Base-by-base conservation (phyloP, 2,113 vertebrate species). In the Zosterops pallidus region DNA sequence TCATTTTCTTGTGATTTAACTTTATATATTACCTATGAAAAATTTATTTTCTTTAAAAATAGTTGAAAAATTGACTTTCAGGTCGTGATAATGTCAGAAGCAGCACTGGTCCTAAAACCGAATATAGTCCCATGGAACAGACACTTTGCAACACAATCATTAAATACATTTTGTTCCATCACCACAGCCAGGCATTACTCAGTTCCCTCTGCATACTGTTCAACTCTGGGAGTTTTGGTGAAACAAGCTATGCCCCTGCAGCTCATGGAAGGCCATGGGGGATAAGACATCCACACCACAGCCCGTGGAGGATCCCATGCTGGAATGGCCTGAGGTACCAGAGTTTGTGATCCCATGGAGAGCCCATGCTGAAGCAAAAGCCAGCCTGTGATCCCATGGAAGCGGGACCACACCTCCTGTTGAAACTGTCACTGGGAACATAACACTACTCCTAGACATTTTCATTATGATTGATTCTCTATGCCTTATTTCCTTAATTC, bases 291-390 rank as follows among this genome's bases (percentile, higher is more conserved):
- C 12, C 25, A 20, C n/a, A 20, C 5, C 37, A 14, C 7, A 60
- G 59, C 41, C 63, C 0, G 0, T 50, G 41, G 47, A 65, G 46
- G 4, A 65, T 26, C 2, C 46, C 9, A 29, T 2, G 6, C 23
- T 46, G 39, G 46, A 53, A 29, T 1, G 53, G 33, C 28, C 1
- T 1, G 46, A 63, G 11, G 28, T 60, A 12, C 3, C 37, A 24
- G 35, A 44, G 15, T 16, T 8, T 60, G 17, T n/a, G 39, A 59
- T 4, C 23, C 28, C 5, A 1, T 7, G 29, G 14, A n/a, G 21
- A 60, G 12, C 5, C 33, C 1, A 1, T 4, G 18, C 12, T 47
- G n/a, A 12, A 64, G 23, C 9, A 88, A 26, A 10, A 6, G 25
- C 12, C 41, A 35, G 15, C 37, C 18, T 60, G 35, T 35, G 53